Conservation (phyloP, 2,888 invertebrate genomes). For the Leucania comma region DNA sequence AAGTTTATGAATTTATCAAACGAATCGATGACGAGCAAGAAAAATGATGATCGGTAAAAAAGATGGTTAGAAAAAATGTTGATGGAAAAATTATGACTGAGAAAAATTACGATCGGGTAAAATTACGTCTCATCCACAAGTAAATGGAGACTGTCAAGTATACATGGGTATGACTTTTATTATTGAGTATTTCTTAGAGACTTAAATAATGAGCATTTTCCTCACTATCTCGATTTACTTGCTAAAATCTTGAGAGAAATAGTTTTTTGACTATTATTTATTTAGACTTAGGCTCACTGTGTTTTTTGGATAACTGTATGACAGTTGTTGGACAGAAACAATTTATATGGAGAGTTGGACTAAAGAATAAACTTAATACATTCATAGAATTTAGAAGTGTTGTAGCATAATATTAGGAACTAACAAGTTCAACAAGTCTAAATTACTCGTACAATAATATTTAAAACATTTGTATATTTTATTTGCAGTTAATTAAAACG, state of each 20-base stretch:
- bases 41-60: neutral
- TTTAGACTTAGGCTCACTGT: constrained; percentile 30
- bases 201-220: neutral
- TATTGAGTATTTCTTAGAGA: neutral
- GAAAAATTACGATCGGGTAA: neutral
- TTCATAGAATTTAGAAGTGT: neutral
- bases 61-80: no score
- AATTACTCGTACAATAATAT: neutral
- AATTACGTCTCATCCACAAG: neutral
- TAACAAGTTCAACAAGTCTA: neutral
- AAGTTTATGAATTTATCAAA: neutral
- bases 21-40: neutral
- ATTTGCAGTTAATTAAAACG: no score
- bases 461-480: neutral
- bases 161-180: neutral
- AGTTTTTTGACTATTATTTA: constrained; percentile 34
- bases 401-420: neutral
- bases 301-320: constrained; percentile 31
- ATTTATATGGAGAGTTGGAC: constrained; percentile 29
- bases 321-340: constrained; percentile 20
- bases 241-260: neutral
- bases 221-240: neutral
- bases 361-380: constrained; percentile 1
- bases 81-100: neutral
- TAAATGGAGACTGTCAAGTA: neutral